These are phyloP conservation scores for Galago senegalensis DNA, from an alignment of 2,797 vertebrate species.

Conservation along the genomic window DNA sequence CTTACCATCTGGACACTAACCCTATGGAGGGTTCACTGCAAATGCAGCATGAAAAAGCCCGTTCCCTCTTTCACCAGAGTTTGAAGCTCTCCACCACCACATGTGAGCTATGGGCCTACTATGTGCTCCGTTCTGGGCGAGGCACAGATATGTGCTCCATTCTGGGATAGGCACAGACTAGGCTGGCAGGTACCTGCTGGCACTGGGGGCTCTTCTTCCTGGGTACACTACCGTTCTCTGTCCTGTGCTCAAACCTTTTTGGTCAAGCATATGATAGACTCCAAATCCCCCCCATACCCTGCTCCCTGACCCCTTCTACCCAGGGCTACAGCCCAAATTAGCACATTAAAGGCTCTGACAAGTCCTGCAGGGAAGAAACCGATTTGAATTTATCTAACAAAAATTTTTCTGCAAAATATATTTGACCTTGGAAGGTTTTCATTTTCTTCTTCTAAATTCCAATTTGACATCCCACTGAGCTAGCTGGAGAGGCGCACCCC, in stretches of 20 bases:
- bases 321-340: neutral
- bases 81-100: fast-evolving
- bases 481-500: slow-evolving; percentile 3
- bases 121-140: neutral
- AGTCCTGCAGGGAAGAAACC: neutral
- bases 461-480: slow-evolving; percentile 25
- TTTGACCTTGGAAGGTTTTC: slow-evolving; percentile 40
- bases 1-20: neutral
- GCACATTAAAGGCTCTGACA: neutral
- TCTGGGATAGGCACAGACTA: neutral
- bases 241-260: too few species aligned
- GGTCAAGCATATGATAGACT: neutral
- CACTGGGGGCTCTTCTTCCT: neutral
- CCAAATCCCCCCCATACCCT: neutral
- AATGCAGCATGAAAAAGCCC: fast-evolving
- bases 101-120: fast-evolving
- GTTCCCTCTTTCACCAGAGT: neutral
- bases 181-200: neutral
- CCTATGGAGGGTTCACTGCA: fast-evolving
- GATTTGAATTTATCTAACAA: neutral
- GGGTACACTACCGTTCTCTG: neutral
- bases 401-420: slow-evolving; percentile 8
- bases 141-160: neutral
- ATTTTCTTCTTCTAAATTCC: neutral
- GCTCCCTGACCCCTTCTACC: neutral